Percentiles rank a stretch among this genome's conserved stretches.
Conservation (phyloP, 2,888 invertebrate genomes). For the Caenorhabditis sp. region DNA sequence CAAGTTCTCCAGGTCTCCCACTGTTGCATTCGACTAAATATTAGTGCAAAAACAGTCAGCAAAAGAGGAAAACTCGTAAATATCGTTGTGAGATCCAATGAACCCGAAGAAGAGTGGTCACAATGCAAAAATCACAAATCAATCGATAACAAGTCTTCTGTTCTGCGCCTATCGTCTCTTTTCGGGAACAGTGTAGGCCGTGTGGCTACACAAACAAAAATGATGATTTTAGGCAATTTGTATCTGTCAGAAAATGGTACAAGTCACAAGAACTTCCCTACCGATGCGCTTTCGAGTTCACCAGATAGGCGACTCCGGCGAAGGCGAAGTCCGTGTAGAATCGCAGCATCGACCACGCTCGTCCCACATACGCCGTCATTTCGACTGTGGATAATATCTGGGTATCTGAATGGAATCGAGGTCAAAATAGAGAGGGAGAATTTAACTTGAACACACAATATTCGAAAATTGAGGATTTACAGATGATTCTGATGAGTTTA, state of each 20-base stretch:
- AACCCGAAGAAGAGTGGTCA: no score
- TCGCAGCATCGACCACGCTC: constrained; percentile 60
- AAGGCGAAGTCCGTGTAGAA: constrained; percentile 68
- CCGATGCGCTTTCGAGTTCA: constrained; percentile 55
- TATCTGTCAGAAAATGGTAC: background rate
- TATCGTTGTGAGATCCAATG: no score
- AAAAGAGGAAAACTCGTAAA: no score
- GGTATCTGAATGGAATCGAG: no score
- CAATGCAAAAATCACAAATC: no score
- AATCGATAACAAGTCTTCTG: constrained; percentile 28
- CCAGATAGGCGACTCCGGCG: constrained; percentile 67
- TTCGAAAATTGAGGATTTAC: background rate
- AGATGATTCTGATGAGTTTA: no score
- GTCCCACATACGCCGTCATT: constrained; percentile 44
- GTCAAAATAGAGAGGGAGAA: no score
- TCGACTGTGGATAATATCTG: no score
- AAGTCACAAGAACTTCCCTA: constrained; percentile 7
- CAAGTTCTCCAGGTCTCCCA: no score
- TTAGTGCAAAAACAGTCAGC: no score
- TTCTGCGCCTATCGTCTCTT: background rate
- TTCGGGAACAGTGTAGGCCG: constrained; percentile 32
- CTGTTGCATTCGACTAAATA: no score
- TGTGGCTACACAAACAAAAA: constrained; percentile 9
- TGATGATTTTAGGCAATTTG: constrained; percentile 18
- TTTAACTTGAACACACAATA: background rate